These are phyloP conservation scores for Gymnothorax reevesii DNA, from an alignment of 2,797 vertebrate species.

Conservation along the genomic window DNA sequence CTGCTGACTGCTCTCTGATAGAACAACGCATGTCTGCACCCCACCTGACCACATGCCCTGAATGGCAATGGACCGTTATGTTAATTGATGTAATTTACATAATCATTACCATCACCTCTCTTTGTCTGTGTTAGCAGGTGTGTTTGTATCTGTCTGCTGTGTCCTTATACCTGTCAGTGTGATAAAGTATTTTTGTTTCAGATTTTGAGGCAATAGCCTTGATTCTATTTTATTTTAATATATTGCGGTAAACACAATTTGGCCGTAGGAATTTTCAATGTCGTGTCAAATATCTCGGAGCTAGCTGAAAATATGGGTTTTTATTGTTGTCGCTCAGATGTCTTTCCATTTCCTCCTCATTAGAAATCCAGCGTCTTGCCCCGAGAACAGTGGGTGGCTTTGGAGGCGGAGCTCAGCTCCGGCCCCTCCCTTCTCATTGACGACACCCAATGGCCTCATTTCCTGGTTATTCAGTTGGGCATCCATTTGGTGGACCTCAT, in stretches of 20 bases:
- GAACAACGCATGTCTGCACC: too few relatives aligned
- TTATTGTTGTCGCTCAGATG: too few relatives aligned
- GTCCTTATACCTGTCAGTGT: not conserved
- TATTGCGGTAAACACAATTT: not conserved
- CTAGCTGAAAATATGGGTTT: too few relatives aligned
- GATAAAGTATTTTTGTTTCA: not conserved
- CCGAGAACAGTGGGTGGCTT: slow-evolving; percentile 79
- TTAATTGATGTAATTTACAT: slow-evolving; percentile 15
- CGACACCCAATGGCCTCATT: slow-evolving; percentile 73
- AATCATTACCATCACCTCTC: slow-evolving; percentile 2
- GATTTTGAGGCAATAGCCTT: too few relatives aligned
- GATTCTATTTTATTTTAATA: too few relatives aligned
- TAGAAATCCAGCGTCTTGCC: slow-evolving; percentile 73
- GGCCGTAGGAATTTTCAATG: not conserved
- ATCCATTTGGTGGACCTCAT: slow-evolving; percentile 83
- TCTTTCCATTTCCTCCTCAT: slow-evolving; percentile 7
- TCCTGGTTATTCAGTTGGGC: slow-evolving; percentile 80
- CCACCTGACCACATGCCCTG: not conserved
- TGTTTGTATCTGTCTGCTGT: not conserved
- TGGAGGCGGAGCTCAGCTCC: slow-evolving; percentile 68
- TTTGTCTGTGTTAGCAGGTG: not conserved
- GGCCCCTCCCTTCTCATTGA: slow-evolving; percentile 66
- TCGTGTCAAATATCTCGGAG: not conserved
- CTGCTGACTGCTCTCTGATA: too few relatives aligned
- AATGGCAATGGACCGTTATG: not conserved